Evolutionary conservation across 2,888 invertebrate species (phyloP), one percentile per base, ranked within the genome.

Genomic region (Agrotis clavis): DNA sequence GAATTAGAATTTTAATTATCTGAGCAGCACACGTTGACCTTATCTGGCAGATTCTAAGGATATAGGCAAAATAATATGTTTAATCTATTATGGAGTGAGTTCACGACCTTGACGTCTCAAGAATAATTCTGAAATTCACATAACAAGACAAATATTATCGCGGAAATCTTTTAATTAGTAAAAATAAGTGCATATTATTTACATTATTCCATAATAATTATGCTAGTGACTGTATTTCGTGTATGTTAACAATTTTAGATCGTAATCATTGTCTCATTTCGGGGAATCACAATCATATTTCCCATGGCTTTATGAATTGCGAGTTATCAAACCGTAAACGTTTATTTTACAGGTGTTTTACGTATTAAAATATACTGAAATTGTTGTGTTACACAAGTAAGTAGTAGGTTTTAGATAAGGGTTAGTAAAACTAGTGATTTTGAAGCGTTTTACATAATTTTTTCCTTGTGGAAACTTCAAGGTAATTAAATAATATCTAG

Each of bases 1-100:
- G 77, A 79, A 87, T 88, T 86, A 83, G 83, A 89, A 89, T 90
- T 86, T 83, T 67, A 86, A 88, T 87, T 84, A 81, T 67, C 63
- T 69, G 14, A 56, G 5, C 45, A 62, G 53, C 66, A 86, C 86
- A 72, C 54, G 86, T 78, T 84, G 85, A 70, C 89, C 87, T 89
- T 78, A 77, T 75, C 66, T 54, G 71, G 83, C 83, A 72, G 81
- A 82, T 83, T 78, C 82, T 81, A 82, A 85, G 83, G 86, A 85
- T 77, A 74, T 57, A 69, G 76, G 62, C 64, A 60, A 62, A 66
- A 78, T 65, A 50, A 41, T 53, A 30, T 41, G 2, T 30, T 59
- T 11, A 41, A 47, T 61, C 11, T 5, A 19, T 3, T 50, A 30
- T 41, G 13, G 11, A 47, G 53, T 62, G 13, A 66, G 59, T 63